These are phyloP conservation scores for Atopsyche davidsoni DNA, from an alignment of 1,140 invertebrate genomes.

Conservation along the genomic window DNA sequence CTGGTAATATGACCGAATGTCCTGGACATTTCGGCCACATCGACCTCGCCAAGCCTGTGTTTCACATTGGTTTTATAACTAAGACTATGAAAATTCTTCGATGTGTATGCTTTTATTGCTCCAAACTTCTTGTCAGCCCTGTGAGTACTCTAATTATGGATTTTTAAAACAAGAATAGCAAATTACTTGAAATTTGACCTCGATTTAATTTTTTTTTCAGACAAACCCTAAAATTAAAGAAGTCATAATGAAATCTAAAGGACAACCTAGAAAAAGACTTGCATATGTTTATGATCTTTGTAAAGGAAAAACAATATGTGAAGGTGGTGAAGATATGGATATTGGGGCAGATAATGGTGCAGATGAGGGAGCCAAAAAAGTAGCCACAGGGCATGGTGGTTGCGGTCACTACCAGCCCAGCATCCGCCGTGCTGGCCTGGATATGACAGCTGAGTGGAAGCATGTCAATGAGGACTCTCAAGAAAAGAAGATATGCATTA, in stretches of 20 bases:
- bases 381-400: conserved; percentile 77
- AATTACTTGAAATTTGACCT: background rate
- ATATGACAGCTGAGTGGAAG: conserved; percentile 96
- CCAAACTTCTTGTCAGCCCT: conserved; percentile 90
- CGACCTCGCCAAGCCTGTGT: conserved; percentile 97
- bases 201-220: conserved; percentile 40
- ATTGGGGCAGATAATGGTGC: conserved; percentile 67
- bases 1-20: conserved; percentile 96
- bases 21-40: conserved; percentile 99
- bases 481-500: conserved; percentile 88
- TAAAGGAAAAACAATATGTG: conserved; percentile 97
- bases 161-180: background rate
- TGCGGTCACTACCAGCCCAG: conserved; percentile 97
- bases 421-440: conserved; percentile 80
- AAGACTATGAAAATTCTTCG: conserved; percentile 95
- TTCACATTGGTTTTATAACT: conserved; percentile 95
- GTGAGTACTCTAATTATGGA: conserved; percentile 52
- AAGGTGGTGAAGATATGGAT: conserved; percentile 97
- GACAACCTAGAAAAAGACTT: conserved; percentile 90
- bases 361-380: conserved; percentile 55
- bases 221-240: conserved; percentile 97
- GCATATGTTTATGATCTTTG: conserved; percentile 97
- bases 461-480: conserved; percentile 97
- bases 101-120: conserved; percentile 98
- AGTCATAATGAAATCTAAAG: conserved; percentile 92